A percentile compares a stretch with the other conserved stretches of the same genome.
Conservation (phyloP, 2,797 vertebrate species). For the Telmatherina bonti region DNA sequence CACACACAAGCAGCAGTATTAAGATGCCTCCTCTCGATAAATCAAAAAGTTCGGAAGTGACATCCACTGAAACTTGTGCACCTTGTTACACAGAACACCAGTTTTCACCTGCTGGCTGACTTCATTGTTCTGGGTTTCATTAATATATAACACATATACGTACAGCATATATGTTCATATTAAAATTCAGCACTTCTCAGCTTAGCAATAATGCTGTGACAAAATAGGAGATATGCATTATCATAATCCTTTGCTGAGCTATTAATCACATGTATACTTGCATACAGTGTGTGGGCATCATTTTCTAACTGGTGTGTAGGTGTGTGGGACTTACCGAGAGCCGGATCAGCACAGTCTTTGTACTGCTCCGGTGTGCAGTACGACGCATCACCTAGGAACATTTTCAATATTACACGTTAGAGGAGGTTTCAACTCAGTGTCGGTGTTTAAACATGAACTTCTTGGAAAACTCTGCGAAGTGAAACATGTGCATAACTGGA, state of each 20-base stretch:
- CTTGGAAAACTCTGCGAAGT: neutral
- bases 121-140: neutral
- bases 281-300: constrained; percentile 1
- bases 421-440: constrained; percentile 6
- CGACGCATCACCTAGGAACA: constrained; percentile 90
- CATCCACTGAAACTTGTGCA: neutral
- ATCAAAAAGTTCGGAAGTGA: constrained; percentile 34
- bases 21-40: constrained; percentile 41
- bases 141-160: neutral
- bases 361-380: constrained; percentile 99
- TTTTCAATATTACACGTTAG: constrained; percentile 16
- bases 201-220: constrained; percentile 40
- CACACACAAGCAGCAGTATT: constrained; percentile 27
- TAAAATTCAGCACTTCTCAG: constrained; percentile 30
- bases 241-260: constrained; percentile 27
- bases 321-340: constrained; percentile 82
- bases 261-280: constrained; percentile 31
- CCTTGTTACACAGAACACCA: neutral
- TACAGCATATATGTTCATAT: constrained; percentile 18
- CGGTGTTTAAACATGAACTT: constrained; percentile 17
- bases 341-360: constrained; percentile 97
- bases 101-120: neutral
- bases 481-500: constrained; percentile 5
- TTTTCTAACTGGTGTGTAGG: neutral
- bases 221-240: constrained; percentile 28